Evolutionary conservation across 2,888 invertebrate species (phyloP).

Genomic region (Crossocerus cetratus): DNA sequence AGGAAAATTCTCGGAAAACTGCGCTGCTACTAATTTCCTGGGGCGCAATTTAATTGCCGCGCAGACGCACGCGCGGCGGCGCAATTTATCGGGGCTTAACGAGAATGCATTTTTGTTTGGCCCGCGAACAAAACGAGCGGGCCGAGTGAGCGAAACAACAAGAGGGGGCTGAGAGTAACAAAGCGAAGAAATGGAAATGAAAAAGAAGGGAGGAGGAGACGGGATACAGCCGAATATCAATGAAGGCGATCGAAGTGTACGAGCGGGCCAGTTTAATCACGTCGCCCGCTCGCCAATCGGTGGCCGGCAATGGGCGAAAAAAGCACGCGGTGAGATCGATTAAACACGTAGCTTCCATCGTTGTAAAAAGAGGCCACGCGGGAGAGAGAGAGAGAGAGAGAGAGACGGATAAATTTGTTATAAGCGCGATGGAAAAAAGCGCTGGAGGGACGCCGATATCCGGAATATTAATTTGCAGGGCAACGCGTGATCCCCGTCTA

Average conservation of each 20-base stretch:
- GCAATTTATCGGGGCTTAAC: constrained; percentile 42
- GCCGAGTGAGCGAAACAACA: neutral
- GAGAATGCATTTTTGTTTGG: constrained; percentile 29
- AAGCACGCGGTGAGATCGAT: constrained; percentile 35
- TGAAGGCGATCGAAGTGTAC: constrained; percentile 33
- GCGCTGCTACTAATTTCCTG: constrained; percentile 23
- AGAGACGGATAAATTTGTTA: constrained; percentile 19
- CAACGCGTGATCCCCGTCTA: constrained; percentile 1
- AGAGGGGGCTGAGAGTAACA: neutral
- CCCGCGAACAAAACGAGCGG: constrained; percentile 8
- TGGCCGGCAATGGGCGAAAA: too few relatives aligned
- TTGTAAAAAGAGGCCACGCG: constrained; percentile 26
- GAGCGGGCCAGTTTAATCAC: constrained; percentile 2
- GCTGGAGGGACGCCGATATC: neutral
- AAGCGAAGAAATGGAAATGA: neutral
- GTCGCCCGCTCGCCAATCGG: neutral
- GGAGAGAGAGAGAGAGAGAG: constrained; percentile 28
- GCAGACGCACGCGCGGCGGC: constrained; percentile 6
- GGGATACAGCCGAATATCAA: constrained; percentile 33
- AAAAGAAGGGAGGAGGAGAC: neutral
- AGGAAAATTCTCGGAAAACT: constrained; percentile 14
- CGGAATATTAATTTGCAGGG: constrained; percentile 18
- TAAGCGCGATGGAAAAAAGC: constrained; percentile 25
- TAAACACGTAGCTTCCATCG: constrained; percentile 27
- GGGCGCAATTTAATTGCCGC: constrained; percentile 33